Conservation (phyloP, 2,797 vertebrate genomes). For the Neopelma chrysocephalum region DNA sequence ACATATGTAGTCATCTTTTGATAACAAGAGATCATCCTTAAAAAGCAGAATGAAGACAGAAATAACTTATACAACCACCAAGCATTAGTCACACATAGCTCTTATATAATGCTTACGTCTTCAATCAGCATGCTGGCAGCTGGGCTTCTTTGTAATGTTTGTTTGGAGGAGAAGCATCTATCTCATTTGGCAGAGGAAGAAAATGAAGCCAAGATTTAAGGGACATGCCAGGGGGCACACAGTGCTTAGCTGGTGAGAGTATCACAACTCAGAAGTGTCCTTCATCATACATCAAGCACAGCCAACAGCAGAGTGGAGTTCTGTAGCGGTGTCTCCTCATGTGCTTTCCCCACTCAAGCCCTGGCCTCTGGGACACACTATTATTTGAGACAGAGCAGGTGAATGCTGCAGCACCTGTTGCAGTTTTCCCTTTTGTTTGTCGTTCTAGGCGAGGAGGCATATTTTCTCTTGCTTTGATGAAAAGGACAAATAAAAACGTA, state of each 20-base stretch:
- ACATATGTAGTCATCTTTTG: background rate
- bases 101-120: conserved; percentile 64
- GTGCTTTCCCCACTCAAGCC: background rate
- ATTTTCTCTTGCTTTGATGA: background rate
- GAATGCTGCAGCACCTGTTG: background rate
- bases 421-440: background rate
- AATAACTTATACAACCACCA: conserved; percentile 53
- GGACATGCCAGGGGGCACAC: background rate
- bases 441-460: background rate
- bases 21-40: conserved; percentile 22
- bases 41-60: conserved; percentile 59
- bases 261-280: background rate
- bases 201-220: background rate
- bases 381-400: background rate
- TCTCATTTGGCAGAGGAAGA: background rate
- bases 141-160: conserved; percentile 2
- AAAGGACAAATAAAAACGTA: background rate
- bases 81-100: conserved; percentile 62
- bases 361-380: background rate
- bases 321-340: accelerated
- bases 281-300: background rate
- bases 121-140: conserved; percentile 13
- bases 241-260: background rate
- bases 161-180: background rate
- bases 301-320: background rate